phyloP scores from a whole-genome alignment of 1,140 invertebrate genomes.

The Tribolium castaneum region DNA sequence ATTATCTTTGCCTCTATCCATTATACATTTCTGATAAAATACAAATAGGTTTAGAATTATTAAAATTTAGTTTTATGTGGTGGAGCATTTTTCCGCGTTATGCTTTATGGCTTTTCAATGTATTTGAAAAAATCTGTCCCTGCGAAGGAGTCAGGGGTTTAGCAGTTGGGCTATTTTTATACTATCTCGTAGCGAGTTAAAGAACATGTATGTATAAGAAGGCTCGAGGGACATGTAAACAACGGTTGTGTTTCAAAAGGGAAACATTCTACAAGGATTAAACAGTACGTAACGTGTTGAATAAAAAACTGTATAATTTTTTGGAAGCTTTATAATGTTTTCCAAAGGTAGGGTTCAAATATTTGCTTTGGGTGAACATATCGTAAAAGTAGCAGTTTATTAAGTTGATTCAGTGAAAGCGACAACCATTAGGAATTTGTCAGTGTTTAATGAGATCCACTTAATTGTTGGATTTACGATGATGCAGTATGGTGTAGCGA shows the following conservation, averaged over 20 bases:
- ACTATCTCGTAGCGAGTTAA: conserved; percentile 33
- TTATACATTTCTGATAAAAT: not conserved
- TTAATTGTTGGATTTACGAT: conserved; percentile 9
- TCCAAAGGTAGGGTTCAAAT: not conserved
- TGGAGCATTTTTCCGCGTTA: not conserved
- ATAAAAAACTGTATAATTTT: conserved; percentile 37
- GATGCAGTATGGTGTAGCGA: not conserved
- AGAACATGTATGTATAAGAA: conserved; percentile 41
- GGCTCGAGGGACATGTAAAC: conserved; percentile 41
- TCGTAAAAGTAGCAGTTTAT: not conserved
- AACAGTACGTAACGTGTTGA: conserved; percentile 36
- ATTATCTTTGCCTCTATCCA: not conserved
- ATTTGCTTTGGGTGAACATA: not conserved
- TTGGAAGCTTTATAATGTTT: conserved; percentile 12
- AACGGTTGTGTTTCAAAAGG: conserved; percentile 40
- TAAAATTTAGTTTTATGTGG: not conserved
- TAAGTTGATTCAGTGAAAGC: conserved; percentile 7
- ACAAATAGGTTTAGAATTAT: not conserved
- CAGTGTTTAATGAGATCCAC: conserved; percentile 9
- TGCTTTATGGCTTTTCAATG: conserved; percentile 14
- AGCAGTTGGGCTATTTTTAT: conserved; percentile 30
- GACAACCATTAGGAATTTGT: not conserved
- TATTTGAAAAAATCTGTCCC: conserved; percentile 26
- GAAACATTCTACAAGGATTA: conserved; percentile 41
- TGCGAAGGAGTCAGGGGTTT: not conserved